phyloP scores from a whole-genome alignment of 2,797 vertebrate genomes.

The Chloroceryle inda region DNA sequence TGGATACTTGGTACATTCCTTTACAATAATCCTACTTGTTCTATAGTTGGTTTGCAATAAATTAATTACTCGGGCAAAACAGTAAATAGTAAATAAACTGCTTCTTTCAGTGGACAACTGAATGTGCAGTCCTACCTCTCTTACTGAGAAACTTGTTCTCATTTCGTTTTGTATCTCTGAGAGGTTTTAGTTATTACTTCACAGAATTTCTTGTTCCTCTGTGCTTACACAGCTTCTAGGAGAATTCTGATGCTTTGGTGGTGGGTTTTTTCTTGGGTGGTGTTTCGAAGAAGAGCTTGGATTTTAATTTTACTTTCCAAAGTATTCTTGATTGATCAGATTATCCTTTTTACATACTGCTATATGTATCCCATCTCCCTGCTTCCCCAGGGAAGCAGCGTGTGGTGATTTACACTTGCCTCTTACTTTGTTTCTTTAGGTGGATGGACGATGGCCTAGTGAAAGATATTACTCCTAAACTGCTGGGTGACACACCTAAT shows the following conservation, averaged over 20 bases:
- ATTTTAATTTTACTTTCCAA: not conserved
- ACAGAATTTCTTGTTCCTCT: not conserved
- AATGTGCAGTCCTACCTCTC: not conserved
- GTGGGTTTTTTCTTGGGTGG: not conserved
- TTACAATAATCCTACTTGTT: not conserved
- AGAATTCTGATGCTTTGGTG: not conserved
- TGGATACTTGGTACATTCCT: too few relatives aligned
- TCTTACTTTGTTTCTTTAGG: conserved; percentile 78
- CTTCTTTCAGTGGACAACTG: not conserved
- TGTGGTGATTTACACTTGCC: not conserved
- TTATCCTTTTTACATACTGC: not conserved
- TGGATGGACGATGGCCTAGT: conserved; percentile 98
- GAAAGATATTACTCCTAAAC: conserved; percentile 92
- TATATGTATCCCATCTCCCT: too few relatives aligned
- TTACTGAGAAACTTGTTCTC: not conserved
- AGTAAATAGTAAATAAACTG: not conserved
- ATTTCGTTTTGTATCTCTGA: not conserved
- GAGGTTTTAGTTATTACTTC: not conserved
- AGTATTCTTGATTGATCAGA: not conserved
- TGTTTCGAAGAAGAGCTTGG: not conserved
- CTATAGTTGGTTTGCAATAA: not conserved
- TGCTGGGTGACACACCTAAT: conserved; percentile 93
- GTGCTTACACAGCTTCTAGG: not conserved
- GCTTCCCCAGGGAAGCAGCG: not conserved
- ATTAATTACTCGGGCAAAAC: not conserved